Evolutionary conservation across 2,797 vertebrate species (phyloP).

Genomic region (Mus spretus): DNA sequence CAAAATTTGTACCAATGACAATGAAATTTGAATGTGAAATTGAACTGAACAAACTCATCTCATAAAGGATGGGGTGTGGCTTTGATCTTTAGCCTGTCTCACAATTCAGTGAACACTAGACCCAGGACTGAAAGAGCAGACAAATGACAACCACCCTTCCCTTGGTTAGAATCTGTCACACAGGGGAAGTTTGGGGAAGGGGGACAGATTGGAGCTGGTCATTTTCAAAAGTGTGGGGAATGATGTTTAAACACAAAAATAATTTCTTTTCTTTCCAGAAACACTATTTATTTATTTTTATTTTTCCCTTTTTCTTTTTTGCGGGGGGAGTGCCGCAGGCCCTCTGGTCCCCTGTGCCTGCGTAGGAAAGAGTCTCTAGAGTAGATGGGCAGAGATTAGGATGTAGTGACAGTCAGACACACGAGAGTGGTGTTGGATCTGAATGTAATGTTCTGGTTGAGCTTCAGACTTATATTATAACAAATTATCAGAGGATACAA

Average conservation of each 20-base stretch:
- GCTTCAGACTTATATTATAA: too few relatives aligned
- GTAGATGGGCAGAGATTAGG: too few relatives aligned
- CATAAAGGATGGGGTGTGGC: slow-evolving; percentile 76
- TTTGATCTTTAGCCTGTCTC: slow-evolving; percentile 58
- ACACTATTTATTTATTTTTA: slow-evolving; percentile 84
- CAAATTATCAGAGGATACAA: too few relatives aligned
- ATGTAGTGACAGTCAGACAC: too few relatives aligned
- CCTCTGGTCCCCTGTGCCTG: too few relatives aligned
- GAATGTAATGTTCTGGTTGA: too few relatives aligned
- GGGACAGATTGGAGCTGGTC: slow-evolving; percentile 41
- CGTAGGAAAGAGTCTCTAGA: too few relatives aligned
- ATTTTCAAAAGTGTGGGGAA: slow-evolving; percentile 74
- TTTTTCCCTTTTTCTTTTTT: slow-evolving; percentile 17
- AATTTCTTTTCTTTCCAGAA: slow-evolving; percentile 83
- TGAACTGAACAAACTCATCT: slow-evolving; percentile 82
- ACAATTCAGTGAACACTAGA: slow-evolving; percentile 72
- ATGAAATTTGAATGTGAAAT: slow-evolving; percentile 84
- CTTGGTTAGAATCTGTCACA: slow-evolving; percentile 64
- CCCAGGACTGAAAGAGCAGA: slow-evolving; percentile 67
- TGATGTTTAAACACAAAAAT: slow-evolving; percentile 82
- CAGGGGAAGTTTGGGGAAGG: slow-evolving; percentile 48
- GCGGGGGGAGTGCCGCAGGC: too few relatives aligned
- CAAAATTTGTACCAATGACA: slow-evolving; percentile 85
- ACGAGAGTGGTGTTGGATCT: too few relatives aligned
- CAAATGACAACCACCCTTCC: slow-evolving; percentile 33